These are phyloP conservation scores for Carollia perspicillata DNA, from an alignment of 2,113 vertebrate genomes.

Conservation along the genomic window DNA sequence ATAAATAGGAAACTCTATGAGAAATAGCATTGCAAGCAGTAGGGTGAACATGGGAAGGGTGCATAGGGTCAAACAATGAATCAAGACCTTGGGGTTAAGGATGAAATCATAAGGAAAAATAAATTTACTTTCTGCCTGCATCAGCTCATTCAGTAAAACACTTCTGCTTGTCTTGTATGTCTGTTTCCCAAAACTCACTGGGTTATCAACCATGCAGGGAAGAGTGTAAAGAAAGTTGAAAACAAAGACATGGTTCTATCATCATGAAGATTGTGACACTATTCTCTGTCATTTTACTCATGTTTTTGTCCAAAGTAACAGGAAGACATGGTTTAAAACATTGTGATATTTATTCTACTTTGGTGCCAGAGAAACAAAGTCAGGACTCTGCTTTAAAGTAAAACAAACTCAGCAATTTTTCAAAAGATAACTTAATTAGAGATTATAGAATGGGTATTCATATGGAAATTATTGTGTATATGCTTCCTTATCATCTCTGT, in stretches of 20 bases:
- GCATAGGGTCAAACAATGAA: not conserved
- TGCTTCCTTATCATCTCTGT: not conserved
- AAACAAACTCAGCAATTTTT: not conserved
- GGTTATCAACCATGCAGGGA: not conserved
- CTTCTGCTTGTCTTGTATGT: not conserved
- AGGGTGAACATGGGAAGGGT: not conserved
- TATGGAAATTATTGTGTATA: not conserved
- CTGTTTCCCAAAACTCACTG: not conserved
- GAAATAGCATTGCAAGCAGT: not conserved
- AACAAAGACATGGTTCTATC: not conserved
- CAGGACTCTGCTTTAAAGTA: conserved; percentile 9
- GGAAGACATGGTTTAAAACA: not conserved
- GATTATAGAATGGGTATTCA: not conserved
- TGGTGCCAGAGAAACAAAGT: not conserved
- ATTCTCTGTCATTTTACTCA: not conserved
- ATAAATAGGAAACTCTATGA: not conserved
- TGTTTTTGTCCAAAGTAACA: conserved; percentile 51
- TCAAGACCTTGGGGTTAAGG: not conserved
- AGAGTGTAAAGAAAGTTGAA: not conserved
- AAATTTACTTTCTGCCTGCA: not conserved
- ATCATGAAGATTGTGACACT: not conserved
- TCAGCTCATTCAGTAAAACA: not conserved
- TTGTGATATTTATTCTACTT: conserved; percentile 22
- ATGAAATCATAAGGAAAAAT: not conserved
- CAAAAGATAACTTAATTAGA: conserved; percentile 1